phyloP scores from a whole-genome alignment of 2,888 invertebrate species.

The Watsonalla cultraria region DNA sequence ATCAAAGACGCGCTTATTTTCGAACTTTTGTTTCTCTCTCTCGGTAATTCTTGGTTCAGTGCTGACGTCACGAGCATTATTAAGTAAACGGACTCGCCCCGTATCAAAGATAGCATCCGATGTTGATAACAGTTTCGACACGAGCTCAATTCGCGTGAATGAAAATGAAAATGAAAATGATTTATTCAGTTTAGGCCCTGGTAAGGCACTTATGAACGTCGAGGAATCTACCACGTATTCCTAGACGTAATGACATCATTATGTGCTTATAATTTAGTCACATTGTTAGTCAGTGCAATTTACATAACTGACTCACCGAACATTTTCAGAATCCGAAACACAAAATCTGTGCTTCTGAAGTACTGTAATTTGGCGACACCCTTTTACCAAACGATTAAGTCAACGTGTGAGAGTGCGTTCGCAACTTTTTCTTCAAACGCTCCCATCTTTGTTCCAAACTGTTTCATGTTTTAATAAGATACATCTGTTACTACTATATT shows the following conservation, averaged over 20 bases:
- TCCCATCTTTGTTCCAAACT: conserved; percentile 34
- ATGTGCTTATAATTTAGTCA: conserved; percentile 36
- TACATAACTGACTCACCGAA: conserved; percentile 56
- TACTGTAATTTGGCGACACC: background rate
- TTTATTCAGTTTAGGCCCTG: too few relatives aligned
- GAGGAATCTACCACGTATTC: too few relatives aligned
- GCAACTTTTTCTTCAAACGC: conserved; percentile 37
- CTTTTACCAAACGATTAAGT: conserved; percentile 13
- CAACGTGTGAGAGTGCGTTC: conserved; percentile 23
- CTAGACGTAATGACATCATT: conserved; percentile 52
- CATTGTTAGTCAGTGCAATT: conserved; percentile 45
- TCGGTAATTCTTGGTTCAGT: conserved; percentile 44
- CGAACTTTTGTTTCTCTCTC: conserved; percentile 67
- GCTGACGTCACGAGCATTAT: conserved; percentile 56
- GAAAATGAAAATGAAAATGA: too few relatives aligned
- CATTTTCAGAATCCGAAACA: conserved; percentile 47
- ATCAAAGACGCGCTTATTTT: conserved; percentile 75
- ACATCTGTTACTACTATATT: conserved; percentile 58
- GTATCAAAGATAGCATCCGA: conserved; percentile 39
- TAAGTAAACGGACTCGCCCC: conserved; percentile 44
- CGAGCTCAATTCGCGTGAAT: conserved; percentile 44
- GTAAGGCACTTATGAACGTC: too few relatives aligned
- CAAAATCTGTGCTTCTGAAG: conserved; percentile 29
- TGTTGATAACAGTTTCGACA: conserved; percentile 52
- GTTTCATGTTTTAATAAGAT: conserved; percentile 42